Base-by-base conservation (phyloP, 2,888 invertebrate species). In the Deroplatys truncata region DNA sequence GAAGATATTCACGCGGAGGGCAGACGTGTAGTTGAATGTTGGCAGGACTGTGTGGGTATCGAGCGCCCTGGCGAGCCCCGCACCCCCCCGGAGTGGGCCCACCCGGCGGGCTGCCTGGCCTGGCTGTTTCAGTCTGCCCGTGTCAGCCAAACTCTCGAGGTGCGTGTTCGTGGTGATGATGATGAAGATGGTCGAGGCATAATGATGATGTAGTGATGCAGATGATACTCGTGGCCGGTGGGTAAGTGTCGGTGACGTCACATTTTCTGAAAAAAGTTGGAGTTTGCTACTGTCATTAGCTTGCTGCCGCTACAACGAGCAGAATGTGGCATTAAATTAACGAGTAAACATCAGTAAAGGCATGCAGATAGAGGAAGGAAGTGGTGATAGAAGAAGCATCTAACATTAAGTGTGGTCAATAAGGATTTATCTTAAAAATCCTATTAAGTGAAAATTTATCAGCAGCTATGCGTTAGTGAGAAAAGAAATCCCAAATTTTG, bases 211-310 rank as follows among this genome's bases (percentile, higher is more conserved):
- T 86, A 90, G 93, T 92, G 93, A 93, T 93, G 93, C 93, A 93
- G 93, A 93, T 93, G 93, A 93, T 93, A 92, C 93, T 93, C 93
- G 93, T 93, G 92, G 93, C 93, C 92, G 93, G 93, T 93, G 93
- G 93, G 93, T 93, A 93, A 93, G 93, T 90, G 56, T 72, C 56
- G 56, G 43, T 43, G 43, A 43, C 43, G 43, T 43, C 43, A 35
- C 35, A 35, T 9, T 35, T 35, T 9, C 5, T 5, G 8, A 35
- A 35, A 35, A 35, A 35, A 35, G 9, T 35, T 20, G 16, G 0
- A 16, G 16, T 4, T 16, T 4, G 15, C 56, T 16, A 56, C 16
- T 56, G 56, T 35, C 35, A 35, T 35, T 35, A 35, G 56, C 56
- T 8, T 49, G 49, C 7, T 15, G n/a, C n/a, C n/a, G n/a, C n/a